Evolutionary conservation across 2,888 invertebrate genomes (phyloP).

Genomic region (Halocaridina rubra): DNA sequence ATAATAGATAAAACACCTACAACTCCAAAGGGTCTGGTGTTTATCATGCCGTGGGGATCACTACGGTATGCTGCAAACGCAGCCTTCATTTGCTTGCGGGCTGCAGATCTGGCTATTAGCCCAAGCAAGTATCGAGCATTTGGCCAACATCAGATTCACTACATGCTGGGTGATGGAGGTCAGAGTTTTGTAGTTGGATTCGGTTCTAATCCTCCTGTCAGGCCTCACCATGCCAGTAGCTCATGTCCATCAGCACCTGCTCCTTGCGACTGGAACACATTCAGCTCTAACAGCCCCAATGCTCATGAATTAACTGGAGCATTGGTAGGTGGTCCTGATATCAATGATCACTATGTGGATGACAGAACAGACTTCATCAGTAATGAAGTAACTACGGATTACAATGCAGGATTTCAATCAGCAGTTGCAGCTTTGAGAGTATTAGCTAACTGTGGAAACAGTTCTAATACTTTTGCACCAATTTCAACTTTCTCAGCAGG

Average conservation of each 20-base stretch:
- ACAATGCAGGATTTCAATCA: constrained; percentile 54
- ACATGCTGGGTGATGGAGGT: constrained; percentile 73
- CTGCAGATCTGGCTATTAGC: constrained; percentile 64
- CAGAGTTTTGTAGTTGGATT: constrained; percentile 73
- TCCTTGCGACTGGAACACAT: constrained; percentile 71
- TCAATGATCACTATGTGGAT: constrained; percentile 72
- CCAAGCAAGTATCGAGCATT: constrained; percentile 70
- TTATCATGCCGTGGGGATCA: constrained; percentile 72
- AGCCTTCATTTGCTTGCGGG: constrained; percentile 73
- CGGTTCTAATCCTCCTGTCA: constrained; percentile 72
- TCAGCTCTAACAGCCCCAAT: constrained; percentile 70
- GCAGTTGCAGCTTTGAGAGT: constrained; percentile 65
- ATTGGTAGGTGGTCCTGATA: constrained; percentile 73
- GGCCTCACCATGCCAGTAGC: constrained; percentile 71
- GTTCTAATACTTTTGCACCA: not conserved
- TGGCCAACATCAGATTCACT: constrained; percentile 72
- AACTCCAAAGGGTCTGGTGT: constrained; percentile 73
- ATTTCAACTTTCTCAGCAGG: not conserved
- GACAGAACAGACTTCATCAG: constrained; percentile 72
- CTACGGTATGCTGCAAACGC: constrained; percentile 73
- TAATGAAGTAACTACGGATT: constrained; percentile 68
- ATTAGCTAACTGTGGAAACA: not conserved
- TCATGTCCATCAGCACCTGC: constrained; percentile 72
- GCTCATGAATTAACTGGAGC: constrained; percentile 73
- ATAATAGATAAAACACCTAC: constrained; percentile 69